These are phyloP conservation scores for Zonitis immaculata DNA, from an alignment of 2,888 invertebrate genomes.

Conservation along the genomic window DNA sequence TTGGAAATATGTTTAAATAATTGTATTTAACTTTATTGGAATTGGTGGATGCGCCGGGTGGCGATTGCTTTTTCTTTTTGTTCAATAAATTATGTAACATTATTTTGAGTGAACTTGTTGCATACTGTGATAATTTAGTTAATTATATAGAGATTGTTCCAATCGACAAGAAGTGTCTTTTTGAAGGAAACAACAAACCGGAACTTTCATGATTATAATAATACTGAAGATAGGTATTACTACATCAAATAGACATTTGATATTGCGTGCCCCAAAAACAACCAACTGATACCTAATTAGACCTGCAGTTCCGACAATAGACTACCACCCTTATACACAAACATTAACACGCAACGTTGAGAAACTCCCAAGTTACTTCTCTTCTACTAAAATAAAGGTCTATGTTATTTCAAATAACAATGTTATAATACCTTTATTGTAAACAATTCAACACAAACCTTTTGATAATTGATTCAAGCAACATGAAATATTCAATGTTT, in stretches of 20 bases:
- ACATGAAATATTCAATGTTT: slow-evolving; percentile 4
- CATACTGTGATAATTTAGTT: not conserved
- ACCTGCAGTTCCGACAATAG: slow-evolving; percentile 25
- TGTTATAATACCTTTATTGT: slow-evolving; percentile 1
- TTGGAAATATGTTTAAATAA: no score
- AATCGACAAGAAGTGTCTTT: not conserved
- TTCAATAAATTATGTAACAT: no score
- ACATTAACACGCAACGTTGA: slow-evolving; percentile 23
- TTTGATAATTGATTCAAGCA: slow-evolving; percentile 9
- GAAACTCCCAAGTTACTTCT: slow-evolving; percentile 11
- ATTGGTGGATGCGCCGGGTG: no score
- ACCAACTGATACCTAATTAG: slow-evolving; percentile 28
- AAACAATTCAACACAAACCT: slow-evolving; percentile 12
- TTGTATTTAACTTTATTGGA: no score
- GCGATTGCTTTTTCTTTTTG: no score
- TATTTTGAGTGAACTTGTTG: not conserved
- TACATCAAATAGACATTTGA: slow-evolving; percentile 11
- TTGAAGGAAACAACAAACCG: not conserved
- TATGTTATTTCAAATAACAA: not conserved
- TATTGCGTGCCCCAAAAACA: slow-evolving; percentile 18
- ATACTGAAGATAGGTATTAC: not conserved
- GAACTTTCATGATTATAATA: not conserved
- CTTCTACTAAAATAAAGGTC: slow-evolving; percentile 8
- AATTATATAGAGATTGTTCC: no score
- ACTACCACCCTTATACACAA: slow-evolving; percentile 14